Percentiles rank a stretch among this genome's conserved stretches.
Evolutionary conservation across 2,797 vertebrate genomes (phyloP).

Genomic region (Sternarchorhynchus goeldii): DNA sequence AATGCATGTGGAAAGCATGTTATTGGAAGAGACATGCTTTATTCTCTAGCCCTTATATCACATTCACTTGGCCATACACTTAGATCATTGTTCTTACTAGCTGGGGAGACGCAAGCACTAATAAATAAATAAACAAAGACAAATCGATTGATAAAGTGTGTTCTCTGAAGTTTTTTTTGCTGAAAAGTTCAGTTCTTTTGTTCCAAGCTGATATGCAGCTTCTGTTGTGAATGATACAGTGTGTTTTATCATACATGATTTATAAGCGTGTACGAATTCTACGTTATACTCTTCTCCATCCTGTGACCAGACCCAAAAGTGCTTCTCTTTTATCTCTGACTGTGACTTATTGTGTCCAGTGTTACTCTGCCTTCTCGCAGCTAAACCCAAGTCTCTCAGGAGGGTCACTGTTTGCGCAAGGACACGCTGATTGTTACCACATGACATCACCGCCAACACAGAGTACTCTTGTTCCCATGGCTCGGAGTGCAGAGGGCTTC

Average conservation of each 20-base stretch:
- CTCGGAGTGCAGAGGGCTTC: slow-evolving; percentile 6
- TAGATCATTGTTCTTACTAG: slow-evolving; percentile 70
- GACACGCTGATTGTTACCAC: slow-evolving; percentile 40
- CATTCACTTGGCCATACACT: slow-evolving; percentile 72
- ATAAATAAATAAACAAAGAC: slow-evolving; percentile 69
- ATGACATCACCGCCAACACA: slow-evolving; percentile 41
- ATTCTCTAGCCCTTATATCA: slow-evolving; percentile 78
- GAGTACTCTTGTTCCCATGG: slow-evolving; percentile 36
- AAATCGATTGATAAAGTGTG: slow-evolving; percentile 68
- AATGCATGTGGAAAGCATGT: slow-evolving; percentile 67
- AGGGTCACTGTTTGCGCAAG: slow-evolving; percentile 6
- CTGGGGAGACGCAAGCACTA: slow-evolving; percentile 31
- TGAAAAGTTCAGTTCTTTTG: slow-evolving; percentile 55
- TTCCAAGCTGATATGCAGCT: slow-evolving; percentile 38
- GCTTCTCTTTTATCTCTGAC: slow-evolving; percentile 42
- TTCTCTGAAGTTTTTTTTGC: slow-evolving; percentile 63
- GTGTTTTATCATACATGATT: slow-evolving; percentile 41
- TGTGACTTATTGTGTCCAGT: slow-evolving; percentile 33
- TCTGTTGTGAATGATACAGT: slow-evolving; percentile 38
- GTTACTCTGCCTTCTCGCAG: slow-evolving; percentile 25
- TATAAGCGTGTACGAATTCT: slow-evolving; percentile 22
- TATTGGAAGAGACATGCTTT: slow-evolving; percentile 78
- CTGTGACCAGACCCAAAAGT: slow-evolving; percentile 21
- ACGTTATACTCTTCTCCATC: slow-evolving; percentile 8
- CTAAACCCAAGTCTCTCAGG: slow-evolving; percentile 3